These are phyloP conservation scores for Amblyopsis rosae DNA, from an alignment of 2,113 vertebrate genomes.

Conservation along the genomic window DNA sequence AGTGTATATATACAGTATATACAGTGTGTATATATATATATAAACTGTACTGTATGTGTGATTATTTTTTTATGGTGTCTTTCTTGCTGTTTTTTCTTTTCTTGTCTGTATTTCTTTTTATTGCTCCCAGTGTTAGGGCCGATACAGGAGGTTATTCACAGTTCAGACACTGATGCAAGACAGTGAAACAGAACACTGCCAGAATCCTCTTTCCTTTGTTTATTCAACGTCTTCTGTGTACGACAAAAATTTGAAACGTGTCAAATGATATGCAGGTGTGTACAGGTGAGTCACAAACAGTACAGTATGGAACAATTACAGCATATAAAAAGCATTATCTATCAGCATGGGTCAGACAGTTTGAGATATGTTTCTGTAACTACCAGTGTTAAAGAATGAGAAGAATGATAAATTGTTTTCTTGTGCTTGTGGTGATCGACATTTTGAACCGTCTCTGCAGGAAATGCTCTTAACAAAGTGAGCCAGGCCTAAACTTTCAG, in stretches of 20 bases:
- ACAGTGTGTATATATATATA: too few species aligned
- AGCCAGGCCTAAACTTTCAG: slow-evolving; percentile 47
- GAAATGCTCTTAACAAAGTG: slow-evolving; percentile 30
- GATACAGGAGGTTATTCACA: slow-evolving; percentile 36
- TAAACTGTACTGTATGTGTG: background rate
- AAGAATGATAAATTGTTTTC: background rate
- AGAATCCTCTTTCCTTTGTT: slow-evolving; percentile 14
- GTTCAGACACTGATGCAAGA: slow-evolving; percentile 64
- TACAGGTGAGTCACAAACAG: background rate
- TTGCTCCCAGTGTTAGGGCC: slow-evolving; percentile 37
- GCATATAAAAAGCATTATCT: slow-evolving; percentile 67
- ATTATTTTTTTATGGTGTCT: background rate
- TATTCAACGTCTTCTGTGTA: background rate
- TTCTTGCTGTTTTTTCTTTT: slow-evolving; percentile 1
- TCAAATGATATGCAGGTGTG: background rate
- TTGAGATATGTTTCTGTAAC: slow-evolving; percentile 40
- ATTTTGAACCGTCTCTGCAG: background rate
- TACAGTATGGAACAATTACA: slow-evolving; percentile 66
- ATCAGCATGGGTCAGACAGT: slow-evolving; percentile 52
- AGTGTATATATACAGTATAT: background rate
- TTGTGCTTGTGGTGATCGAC: background rate
- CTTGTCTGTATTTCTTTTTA: background rate
- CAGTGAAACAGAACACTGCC: slow-evolving; percentile 60
- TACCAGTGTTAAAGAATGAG: background rate
- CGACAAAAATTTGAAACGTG: background rate